Base-by-base conservation (phyloP, 2,113 vertebrate species). In the Cyphomyrus plagiostoma region DNA sequence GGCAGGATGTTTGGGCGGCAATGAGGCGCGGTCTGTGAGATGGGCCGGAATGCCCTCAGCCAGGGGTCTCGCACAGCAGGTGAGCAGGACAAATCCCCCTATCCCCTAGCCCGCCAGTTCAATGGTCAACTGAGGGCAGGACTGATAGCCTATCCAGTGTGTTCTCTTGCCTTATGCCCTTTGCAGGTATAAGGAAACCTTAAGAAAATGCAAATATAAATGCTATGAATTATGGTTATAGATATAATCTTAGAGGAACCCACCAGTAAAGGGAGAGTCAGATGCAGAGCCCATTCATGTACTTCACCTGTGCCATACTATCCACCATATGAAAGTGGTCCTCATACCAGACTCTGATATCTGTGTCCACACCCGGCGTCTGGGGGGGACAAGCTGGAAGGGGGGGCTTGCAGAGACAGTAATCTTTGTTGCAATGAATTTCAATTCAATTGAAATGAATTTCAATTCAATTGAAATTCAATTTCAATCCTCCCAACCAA, bases 1-100 rank as follows among this genome's bases (percentile, higher is more conserved):
- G 93, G 94, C 95, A 97, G 94, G 94, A 96, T 96, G 95, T 96
- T 96, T 97, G 94, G 96, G 94, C 93, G 94, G 96, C 96, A 97
- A 94, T 95, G 95, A 96, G 95, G 92, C 93, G 90, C 95, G 94
- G 95, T 94, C 95, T 92, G 92, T 94, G 92, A 94, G 93, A 92
- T 93, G 90, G 89, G 93, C 92, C 91, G 94, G 93, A 94, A 93
- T 92, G 91, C 93, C 93, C 93, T 93, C 91, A 93, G 62, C 86
- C 50, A 58, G 84, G 86, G 89, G 85, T 87, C 92, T 93, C 90
- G 86, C 90, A 93, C 93, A 92, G 91, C 93, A 92, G 92, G 93
- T 91, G 66, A 91, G 90, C 52, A 90, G 45, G 45, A 89, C 80
- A 83, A n/a, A n/a, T 49, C 6, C 66, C 86, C 52, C 26, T 58